phyloP scores from a whole-genome alignment of 2,888 invertebrate species.

The Trichogramma evanescens region DNA sequence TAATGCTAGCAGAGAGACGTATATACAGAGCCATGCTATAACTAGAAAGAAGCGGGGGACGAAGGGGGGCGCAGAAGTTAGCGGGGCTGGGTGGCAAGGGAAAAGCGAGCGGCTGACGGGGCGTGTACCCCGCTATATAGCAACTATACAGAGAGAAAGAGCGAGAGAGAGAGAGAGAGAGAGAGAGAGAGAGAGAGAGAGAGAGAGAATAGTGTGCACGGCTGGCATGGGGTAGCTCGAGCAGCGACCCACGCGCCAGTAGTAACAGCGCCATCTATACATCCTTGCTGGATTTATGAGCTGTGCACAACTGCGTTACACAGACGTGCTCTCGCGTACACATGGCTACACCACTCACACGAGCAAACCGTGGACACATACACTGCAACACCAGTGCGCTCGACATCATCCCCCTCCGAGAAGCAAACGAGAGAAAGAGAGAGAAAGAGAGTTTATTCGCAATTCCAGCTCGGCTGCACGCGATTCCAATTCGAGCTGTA shows the following conservation, averaged over 20 bases:
- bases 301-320: conserved; percentile 26
- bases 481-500: too few relatives aligned
- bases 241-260: conserved; percentile 43
- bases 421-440: too few relatives aligned
- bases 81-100: conserved; percentile 9
- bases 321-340: too few relatives aligned
- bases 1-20: too few relatives aligned
- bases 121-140: neutral
- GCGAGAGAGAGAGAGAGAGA: conserved; percentile 27
- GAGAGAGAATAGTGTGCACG: conserved; percentile 27
- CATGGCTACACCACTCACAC: too few relatives aligned
- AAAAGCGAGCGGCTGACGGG: conserved; percentile 6
- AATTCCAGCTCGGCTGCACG: too few relatives aligned
- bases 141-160: conserved; percentile 26
- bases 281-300: conserved; percentile 46
- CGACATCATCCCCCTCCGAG: too few relatives aligned
- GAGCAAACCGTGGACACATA: too few relatives aligned
- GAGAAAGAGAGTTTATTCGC: too few relatives aligned
- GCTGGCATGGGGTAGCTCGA: conserved; percentile 47
- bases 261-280: conserved; percentile 47
- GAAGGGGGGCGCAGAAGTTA: conserved; percentile 21
- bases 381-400: too few relatives aligned
- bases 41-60: neutral
- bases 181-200: conserved; percentile 32
- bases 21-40: too few relatives aligned